Evolutionary conservation across 2,888 invertebrate genomes (phyloP), one percentile per base, ranked within the genome.

Genomic region (Imbricaverruca yamaguchii): DNA sequence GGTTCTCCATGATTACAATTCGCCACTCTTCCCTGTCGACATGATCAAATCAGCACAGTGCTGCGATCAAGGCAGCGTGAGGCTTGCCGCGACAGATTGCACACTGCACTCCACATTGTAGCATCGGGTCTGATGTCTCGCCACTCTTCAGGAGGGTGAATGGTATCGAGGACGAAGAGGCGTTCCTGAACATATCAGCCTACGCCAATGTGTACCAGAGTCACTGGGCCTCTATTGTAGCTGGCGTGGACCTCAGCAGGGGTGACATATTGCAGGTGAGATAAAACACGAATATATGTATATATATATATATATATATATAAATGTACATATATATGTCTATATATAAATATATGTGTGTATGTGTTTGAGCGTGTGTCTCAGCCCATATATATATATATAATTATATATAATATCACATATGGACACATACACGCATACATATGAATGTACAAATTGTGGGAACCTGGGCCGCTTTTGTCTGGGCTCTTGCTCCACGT

Each of bases 131-230:
- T 39, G 39, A 39, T 39, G 39, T 39, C 39, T 4, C 1, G 39
- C 59, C 7, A 11, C 15, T 59, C 59, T 15, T 15, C 39, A 69
- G 74, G 18, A 53, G 74, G 3, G 74, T 74, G 18, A 18, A 74
- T 18, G 74, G 74, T 7, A 9, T 74, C 0, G 74, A 74, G 53
- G 74, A 74, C 18, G 53, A 74, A 6, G 74, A 74, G 13, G 74
- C 74, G 15, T 74, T 74, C 74, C 74, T 74, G 18, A 74, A 74
- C 74, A 74, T 74, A 18, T 74, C 74, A 1, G 53, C 74, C 39
- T 74, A 39, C 74, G 74, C 74, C 74, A 74, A 21, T 18, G 74
- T 74, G 39, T 25, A 74, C 53, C 74, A 74, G 74, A 74, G 74
- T 10, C 74, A 74, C 53, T 74, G 74, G 74, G 39, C 74, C 18